phyloP scores from a whole-genome alignment of 2,797 vertebrate species.

The Sphenodon punctatus region DNA sequence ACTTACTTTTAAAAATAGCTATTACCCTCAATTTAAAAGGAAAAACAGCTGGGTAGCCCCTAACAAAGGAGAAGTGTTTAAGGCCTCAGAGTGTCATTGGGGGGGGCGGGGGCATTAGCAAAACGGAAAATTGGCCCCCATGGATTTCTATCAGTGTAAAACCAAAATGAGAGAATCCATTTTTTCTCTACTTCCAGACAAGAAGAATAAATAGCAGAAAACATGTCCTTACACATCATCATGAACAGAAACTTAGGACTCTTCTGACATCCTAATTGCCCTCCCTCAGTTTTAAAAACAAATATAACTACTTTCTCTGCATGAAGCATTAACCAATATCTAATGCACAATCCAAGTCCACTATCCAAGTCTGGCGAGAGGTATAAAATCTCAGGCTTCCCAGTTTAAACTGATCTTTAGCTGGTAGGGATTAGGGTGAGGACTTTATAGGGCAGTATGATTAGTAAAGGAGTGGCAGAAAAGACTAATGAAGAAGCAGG shows the following conservation, averaged over 20 bases:
- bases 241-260: neutral
- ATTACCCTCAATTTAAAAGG: neutral
- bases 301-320: neutral
- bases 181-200: neutral
- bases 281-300: neutral
- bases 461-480: too few relatives aligned
- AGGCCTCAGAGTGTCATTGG: neutral
- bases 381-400: too few relatives aligned
- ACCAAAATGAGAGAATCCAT: neutral
- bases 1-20: neutral
- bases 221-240: neutral
- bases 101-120: neutral
- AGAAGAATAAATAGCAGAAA: neutral
- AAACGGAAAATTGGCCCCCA: neutral
- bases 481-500: too few relatives aligned
- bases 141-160: neutral
- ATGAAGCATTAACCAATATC: accelerated
- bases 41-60: neutral
- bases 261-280: neutral
- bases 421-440: too few relatives aligned
- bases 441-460: too few relatives aligned
- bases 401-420: too few relatives aligned
- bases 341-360: neutral
- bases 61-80: too few relatives aligned
- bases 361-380: too few relatives aligned